Base-by-base conservation (phyloP, 2,797 vertebrate genomes). In the Gymnopithys bicolor region DNA sequence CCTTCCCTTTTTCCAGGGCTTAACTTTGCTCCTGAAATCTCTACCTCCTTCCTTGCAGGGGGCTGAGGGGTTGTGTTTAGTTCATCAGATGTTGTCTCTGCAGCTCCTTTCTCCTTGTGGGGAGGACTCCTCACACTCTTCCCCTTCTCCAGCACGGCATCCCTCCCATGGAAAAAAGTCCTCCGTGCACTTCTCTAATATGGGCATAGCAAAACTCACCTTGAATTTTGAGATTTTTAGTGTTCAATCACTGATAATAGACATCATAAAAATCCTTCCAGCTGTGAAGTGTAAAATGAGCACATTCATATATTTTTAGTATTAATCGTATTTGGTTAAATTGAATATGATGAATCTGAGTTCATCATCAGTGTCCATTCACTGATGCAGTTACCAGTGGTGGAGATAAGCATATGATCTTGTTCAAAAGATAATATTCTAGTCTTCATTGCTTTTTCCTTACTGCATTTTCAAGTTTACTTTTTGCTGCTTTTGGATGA, bases 401-500 rank as follows among this genome's bases (percentile, higher is more conserved):
- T 70, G 32, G 32, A 77, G 24, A 45, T 28, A 68, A 68, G 37
- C 35, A 14, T 81, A 39, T 10, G 12, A 66, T 52, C 51, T 52
- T 66, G 43, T n/a, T 25, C 39, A 30, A 51, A 69, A 75, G 37
- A 30, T 49, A 55, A 45, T 63, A 55, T 39, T 73, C 41, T 55
- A 25, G 24, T 59, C 46, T 63, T 76, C 2, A 1, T n/a, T 89
- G 25, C 28, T 55, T 88, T 93, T 84, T 21, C 24, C 33, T 73
- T n/a, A 33, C 22, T 60, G 1, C 45, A 16, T 67, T 91, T 71
- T 63, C n/a, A 64, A 24, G 16, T 32, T 66, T 17, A 28, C 52
- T 92, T 92, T 74, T 75, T 71, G 8, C 37, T 77, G 39, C 33
- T 58, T 92, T 89, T 76, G 46, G 16, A 41, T 67, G 59, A 87